Percentiles rank a stretch among this genome's conserved stretches.
These are phyloP conservation scores for Drosophila eugracilis DNA, from an alignment of 1,140 invertebrate genomes.

Conservation along the genomic window DNA sequence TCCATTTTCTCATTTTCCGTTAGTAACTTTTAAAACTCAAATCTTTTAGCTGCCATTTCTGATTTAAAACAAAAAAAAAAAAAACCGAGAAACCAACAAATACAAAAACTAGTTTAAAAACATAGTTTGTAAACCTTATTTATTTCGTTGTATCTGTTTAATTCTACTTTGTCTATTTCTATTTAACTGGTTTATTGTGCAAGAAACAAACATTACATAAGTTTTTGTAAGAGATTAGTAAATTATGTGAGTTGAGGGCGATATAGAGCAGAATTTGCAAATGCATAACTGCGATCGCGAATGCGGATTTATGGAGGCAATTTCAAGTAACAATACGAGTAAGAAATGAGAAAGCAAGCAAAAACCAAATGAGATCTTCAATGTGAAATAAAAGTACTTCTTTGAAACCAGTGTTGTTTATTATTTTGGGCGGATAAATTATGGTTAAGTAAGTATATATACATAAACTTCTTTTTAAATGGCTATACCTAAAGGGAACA, in stretches of 20 bases:
- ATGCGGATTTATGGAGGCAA: constrained; percentile 41
- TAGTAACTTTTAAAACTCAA: constrained; percentile 53
- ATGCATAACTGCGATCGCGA: constrained; percentile 13
- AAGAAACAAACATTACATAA: constrained; percentile 64
- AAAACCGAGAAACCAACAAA: constrained; percentile 18
- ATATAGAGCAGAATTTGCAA: constrained; percentile 3
- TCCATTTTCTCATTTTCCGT: constrained; percentile 27
- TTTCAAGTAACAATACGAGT: constrained; percentile 63
- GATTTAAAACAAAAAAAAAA: not conserved
- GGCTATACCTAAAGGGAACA: too few species aligned
- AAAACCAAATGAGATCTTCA: constrained; percentile 73
- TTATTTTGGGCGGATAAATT: constrained; percentile 1
- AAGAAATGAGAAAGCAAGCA: constrained; percentile 50
- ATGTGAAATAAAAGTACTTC: constrained; percentile 82
- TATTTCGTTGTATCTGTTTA: constrained; percentile 37
- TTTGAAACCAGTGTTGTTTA: constrained; percentile 48
- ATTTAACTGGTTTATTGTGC: constrained; percentile 37
- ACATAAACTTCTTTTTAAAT: too few species aligned
- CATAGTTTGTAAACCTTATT: constrained; percentile 60
- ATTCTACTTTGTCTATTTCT: constrained; percentile 15
- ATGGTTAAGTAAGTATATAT: not conserved
- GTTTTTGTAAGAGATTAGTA: constrained; percentile 78
- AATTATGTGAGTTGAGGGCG: constrained; percentile 61
- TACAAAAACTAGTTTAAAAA: constrained; percentile 56
- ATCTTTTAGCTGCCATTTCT: constrained; percentile 66